These are phyloP conservation scores for Halyomorpha halys DNA, from an alignment of 1,140 invertebrate species.

Conservation along the genomic window DNA sequence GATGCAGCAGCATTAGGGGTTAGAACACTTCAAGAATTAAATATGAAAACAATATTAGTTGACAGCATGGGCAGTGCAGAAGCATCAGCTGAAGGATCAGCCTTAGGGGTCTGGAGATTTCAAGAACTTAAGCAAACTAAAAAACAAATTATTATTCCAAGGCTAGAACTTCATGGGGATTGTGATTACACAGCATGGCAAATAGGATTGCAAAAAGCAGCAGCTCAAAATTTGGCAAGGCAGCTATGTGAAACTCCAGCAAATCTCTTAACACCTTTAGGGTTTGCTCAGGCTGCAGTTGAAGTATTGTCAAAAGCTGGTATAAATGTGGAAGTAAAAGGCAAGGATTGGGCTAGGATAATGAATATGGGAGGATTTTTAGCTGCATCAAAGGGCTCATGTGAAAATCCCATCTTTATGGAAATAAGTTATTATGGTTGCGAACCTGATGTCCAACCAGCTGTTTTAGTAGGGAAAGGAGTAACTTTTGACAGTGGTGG, in stretches of 20 bases:
- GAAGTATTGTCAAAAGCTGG: constrained; percentile 39
- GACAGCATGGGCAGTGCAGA: constrained; percentile 44
- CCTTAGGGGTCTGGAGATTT: constrained; percentile 39
- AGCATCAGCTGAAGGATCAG: constrained; percentile 43
- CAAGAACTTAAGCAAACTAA: constrained; percentile 43
- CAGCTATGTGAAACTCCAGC: constrained; percentile 52
- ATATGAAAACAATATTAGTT: constrained; percentile 38
- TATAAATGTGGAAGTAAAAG: constrained; percentile 42
- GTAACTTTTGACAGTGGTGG: constrained; percentile 59
- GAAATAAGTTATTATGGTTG: constrained; percentile 45
- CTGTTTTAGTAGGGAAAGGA: constrained; percentile 42
- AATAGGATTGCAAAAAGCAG: constrained; percentile 44
- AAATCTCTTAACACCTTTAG: constrained; percentile 51
- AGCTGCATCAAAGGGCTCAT: constrained; percentile 48
- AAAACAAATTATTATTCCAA: constrained; percentile 33
- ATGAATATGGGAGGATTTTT: constrained; percentile 53
- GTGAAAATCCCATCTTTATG: constrained; percentile 50
- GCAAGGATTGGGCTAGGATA: constrained; percentile 46
- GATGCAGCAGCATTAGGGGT: constrained; percentile 40
- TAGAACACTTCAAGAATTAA: constrained; percentile 35
- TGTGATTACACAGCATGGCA: constrained; percentile 43
- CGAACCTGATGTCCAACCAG: constrained; percentile 37
- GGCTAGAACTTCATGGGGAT: constrained; percentile 30
- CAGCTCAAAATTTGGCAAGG: constrained; percentile 51
- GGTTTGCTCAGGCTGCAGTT: constrained; percentile 44